Evolutionary conservation across 2,888 invertebrate species (phyloP), one percentile per base, ranked within the genome.

Genomic region (Rotaria sp.): DNA sequence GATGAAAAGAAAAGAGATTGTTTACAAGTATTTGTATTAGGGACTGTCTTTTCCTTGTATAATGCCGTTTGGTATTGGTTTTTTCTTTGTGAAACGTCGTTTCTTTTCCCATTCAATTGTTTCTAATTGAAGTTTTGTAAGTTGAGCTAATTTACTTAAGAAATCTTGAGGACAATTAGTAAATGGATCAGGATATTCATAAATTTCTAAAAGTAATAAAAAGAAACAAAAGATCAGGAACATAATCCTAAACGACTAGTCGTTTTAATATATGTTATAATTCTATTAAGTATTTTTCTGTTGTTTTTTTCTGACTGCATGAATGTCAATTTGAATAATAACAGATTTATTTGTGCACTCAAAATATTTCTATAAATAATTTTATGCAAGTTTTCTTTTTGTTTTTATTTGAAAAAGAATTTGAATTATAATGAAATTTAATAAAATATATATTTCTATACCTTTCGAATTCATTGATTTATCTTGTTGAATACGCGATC

Each of bases 171-270:
- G 80, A 80, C 80, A 80, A 80, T 45, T 80, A n/a, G 41, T 45
- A 15, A 45, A 80, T n/a, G 80, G 80, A 80, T 80, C 80, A 24
- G 80, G 80, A 80, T 80, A 80, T n/a, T 80, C 80, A n/a, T 26
- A 80, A 26, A 45, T 2, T 15, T 80, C 80, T 80, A 45, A 45
- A 80, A 11, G n/a, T 11, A 80, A 80, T n/a, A n/a, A 45, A 21
- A 38, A 41, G n/a, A 30, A 75, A 75, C 5, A 24, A 3, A 38
- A 75, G 30, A 30, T 30, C n/a, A 30, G 2, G 1, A 4, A 15
- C 15, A 3, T 59, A 59, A n/a, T 30, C 15, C 13, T 45, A 5
- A 11, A 30, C n/a, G 30, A 13, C 10, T 30, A 15, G 30, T 30
- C 0, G 10, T 1, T 59, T 3, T 1, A 2, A 21, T 67, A 5